These are phyloP conservation scores for Copsychus sechellarum DNA, from an alignment of 2,113 vertebrate genomes.

Conservation along the genomic window DNA sequence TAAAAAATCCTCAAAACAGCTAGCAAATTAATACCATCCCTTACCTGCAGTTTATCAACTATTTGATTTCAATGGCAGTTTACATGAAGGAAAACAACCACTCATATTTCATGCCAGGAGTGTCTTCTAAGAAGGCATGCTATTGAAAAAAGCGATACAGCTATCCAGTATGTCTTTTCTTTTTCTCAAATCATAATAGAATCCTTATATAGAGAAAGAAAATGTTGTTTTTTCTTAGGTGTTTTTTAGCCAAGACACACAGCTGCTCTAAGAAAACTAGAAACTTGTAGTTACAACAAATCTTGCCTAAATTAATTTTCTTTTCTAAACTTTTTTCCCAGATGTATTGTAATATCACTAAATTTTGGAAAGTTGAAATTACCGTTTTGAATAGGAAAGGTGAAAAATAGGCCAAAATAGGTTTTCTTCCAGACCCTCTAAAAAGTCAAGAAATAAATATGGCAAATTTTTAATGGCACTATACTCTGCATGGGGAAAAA, in stretches of 20 bases:
- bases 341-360: not conserved
- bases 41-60: not conserved
- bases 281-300: not conserved
- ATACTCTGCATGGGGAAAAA: not conserved
- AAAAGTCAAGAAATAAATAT: not conserved
- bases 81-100: not conserved
- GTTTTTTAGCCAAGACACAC: not conserved
- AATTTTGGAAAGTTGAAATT: not conserved
- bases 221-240: not conserved
- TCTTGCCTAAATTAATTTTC: not conserved
- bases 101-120: not conserved
- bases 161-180: not conserved
- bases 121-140: not conserved
- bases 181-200: not conserved
- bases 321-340: not conserved
- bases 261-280: not conserved
- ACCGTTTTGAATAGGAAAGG: not conserved
- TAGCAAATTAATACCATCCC: not conserved
- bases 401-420: not conserved
- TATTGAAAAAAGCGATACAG: not conserved
- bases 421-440: not conserved
- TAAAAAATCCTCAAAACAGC: not conserved
- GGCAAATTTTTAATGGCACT: not conserved
- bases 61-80: not conserved
- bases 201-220: not conserved